Conservation (phyloP, 2,113 vertebrate genomes). For the Dicrurus megarhynchus region DNA sequence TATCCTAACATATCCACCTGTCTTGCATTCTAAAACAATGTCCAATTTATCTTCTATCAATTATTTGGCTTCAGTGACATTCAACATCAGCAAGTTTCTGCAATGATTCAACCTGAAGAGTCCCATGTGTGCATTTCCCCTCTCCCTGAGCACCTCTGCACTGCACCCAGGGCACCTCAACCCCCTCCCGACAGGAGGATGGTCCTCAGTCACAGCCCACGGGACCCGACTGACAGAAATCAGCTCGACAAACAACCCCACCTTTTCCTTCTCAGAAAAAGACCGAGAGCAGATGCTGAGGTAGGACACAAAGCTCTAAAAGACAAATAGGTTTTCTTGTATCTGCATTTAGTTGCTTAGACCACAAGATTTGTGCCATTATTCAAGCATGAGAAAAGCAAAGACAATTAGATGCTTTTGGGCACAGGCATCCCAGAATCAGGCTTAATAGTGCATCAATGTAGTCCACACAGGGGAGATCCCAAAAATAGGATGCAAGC, state of each 20-base stretch:
- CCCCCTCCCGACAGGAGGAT: neutral
- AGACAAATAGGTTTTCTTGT: neutral
- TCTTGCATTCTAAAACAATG: neutral
- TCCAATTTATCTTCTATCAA: neutral
- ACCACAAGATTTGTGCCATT: neutral
- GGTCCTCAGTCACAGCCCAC: neutral
- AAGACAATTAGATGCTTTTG: neutral
- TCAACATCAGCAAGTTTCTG: fast-evolving
- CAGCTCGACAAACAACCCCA: neutral
- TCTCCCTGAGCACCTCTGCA: neutral
- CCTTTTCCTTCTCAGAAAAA: neutral
- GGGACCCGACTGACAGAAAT: neutral
- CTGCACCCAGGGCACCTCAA: neutral
- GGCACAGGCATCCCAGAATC: neutral
- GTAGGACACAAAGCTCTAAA: neutral
- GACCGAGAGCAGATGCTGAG: fast-evolving
- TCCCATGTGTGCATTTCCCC: fast-evolving
- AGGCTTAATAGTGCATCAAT: neutral
- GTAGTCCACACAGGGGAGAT: fast-evolving
- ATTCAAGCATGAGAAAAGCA: neutral
- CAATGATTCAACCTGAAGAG: neutral
- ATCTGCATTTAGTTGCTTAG: neutral
- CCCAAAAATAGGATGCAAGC: neutral
- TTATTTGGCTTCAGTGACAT: neutral
- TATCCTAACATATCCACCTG: neutral